phyloP scores from a whole-genome alignment of 2,888 invertebrate species.

The Mesochorus sp. region DNA sequence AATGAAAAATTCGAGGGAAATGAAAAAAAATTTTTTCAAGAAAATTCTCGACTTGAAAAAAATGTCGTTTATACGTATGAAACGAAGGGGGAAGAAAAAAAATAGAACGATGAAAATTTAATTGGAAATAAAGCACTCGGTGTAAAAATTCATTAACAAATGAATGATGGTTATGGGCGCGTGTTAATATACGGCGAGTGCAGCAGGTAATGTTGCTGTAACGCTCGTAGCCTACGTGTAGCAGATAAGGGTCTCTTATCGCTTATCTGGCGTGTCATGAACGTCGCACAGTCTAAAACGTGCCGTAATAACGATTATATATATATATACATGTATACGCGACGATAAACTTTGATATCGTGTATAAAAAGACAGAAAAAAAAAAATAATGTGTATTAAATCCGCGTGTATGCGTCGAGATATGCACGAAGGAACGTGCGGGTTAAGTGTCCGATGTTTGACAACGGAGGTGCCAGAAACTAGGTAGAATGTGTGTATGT shows the following conservation, averaged over 20 bases:
- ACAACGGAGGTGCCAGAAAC: constrained; percentile 73
- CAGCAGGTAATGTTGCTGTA: constrained; percentile 24
- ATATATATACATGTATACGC: too few relatives aligned
- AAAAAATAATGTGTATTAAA: not conserved
- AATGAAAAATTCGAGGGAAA: too few relatives aligned
- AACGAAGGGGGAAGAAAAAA: too few relatives aligned
- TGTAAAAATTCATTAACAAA: not conserved
- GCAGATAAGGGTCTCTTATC: constrained; percentile 50
- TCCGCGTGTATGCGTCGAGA: not conserved
- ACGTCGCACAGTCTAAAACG: constrained; percentile 11
- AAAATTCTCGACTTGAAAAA: too few relatives aligned
- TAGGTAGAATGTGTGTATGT: too few relatives aligned
- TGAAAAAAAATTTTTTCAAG: too few relatives aligned
- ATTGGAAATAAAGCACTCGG: too few relatives aligned
- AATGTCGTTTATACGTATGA: too few relatives aligned
- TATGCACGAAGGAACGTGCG: not conserved
- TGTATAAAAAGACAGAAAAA: not conserved
- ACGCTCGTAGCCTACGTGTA: constrained; percentile 10
- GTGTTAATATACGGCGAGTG: constrained; percentile 7
- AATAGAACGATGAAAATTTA: too few relatives aligned
- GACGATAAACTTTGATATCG: constrained; percentile 24
- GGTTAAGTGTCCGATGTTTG: constrained; percentile 61
- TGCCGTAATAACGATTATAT: constrained; percentile 33
- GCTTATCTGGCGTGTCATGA: not conserved
- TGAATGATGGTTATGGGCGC: too few relatives aligned